phyloP scores from a whole-genome alignment of 2,113 vertebrate species.

The Coregonus clupeaformis region DNA sequence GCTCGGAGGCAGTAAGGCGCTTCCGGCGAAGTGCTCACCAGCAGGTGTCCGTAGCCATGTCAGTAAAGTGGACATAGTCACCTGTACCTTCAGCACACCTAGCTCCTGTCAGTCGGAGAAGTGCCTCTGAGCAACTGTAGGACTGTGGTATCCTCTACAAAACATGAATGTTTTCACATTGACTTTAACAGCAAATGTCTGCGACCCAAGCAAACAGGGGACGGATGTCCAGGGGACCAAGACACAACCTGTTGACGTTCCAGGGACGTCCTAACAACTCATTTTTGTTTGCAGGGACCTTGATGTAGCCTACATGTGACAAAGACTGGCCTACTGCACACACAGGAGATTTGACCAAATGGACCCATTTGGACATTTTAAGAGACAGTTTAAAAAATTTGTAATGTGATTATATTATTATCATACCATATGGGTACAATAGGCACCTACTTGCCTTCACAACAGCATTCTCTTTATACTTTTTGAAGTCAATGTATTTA shows the following conservation, averaged over 20 bases:
- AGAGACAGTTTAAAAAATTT: not conserved
- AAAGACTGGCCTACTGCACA: not conserved
- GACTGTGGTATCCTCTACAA: not conserved
- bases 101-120: slow-evolving; percentile 63
- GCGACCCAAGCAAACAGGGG: not conserved
- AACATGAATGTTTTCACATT: not conserved
- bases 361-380: not conserved
- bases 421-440: slow-evolving; percentile 61
- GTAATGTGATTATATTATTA: not conserved
- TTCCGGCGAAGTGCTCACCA: slow-evolving; percentile 5
- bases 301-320: not conserved
- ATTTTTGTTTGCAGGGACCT: too few species aligned
- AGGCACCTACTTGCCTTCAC: not conserved
- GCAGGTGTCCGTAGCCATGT: not conserved
- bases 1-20: not conserved
- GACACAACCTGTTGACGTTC: too few species aligned
- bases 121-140: slow-evolving; percentile 46
- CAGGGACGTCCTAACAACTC: too few species aligned
- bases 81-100: slow-evolving; percentile 71
- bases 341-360: not conserved
- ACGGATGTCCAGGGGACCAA: too few species aligned
- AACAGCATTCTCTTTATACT: not conserved
- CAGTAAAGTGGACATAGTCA: slow-evolving; percentile 61
- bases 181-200: not conserved
- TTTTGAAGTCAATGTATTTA: slow-evolving; percentile 41